phyloP scores from a whole-genome alignment of 1,140 invertebrate species.

The Euura lappo region DNA sequence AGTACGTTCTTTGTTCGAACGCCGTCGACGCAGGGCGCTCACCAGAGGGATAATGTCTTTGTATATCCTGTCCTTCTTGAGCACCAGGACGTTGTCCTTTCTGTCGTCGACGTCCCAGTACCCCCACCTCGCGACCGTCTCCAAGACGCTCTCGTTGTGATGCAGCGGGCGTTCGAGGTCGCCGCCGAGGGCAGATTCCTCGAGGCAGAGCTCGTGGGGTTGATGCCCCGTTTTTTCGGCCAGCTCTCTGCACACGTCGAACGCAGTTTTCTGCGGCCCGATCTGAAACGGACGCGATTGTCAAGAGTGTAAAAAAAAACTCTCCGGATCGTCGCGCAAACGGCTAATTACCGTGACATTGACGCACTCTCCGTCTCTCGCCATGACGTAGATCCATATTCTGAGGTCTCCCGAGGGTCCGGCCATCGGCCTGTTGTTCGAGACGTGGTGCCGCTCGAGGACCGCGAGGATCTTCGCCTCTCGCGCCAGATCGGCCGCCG shows the following conservation, averaged over 20 bases:
- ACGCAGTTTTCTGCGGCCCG: slow-evolving; percentile 77
- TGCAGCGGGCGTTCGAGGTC: slow-evolving; percentile 78
- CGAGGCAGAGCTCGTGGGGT: slow-evolving; percentile 71
- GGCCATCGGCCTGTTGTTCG: slow-evolving; percentile 58
- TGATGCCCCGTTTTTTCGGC: slow-evolving; percentile 67
- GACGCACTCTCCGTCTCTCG: slow-evolving; percentile 65
- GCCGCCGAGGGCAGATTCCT: slow-evolving; percentile 78
- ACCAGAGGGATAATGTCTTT: slow-evolving; percentile 61
- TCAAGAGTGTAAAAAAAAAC: slow-evolving; percentile 18
- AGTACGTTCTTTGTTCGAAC: too few species aligned
- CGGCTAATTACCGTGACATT: slow-evolving; percentile 65
- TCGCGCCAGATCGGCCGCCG: slow-evolving; percentile 64
- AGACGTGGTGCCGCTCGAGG: slow-evolving; percentile 71
- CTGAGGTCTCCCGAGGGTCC: slow-evolving; percentile 80
- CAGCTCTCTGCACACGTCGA: slow-evolving; percentile 74
- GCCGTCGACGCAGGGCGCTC: slow-evolving; percentile 25
- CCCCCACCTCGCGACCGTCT: slow-evolving; percentile 76
- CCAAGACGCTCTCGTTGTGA: slow-evolving; percentile 77
- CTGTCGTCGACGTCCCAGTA: slow-evolving; percentile 84
- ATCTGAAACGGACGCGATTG: slow-evolving; percentile 61
- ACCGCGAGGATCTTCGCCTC: slow-evolving; percentile 76
- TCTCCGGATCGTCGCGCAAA: background rate
- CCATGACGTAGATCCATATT: slow-evolving; percentile 77
- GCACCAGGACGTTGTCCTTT: slow-evolving; percentile 80
- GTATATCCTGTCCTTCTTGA: slow-evolving; percentile 65